Conservation (phyloP, 2,888 invertebrate species). For the Syrista parreyssii region DNA sequence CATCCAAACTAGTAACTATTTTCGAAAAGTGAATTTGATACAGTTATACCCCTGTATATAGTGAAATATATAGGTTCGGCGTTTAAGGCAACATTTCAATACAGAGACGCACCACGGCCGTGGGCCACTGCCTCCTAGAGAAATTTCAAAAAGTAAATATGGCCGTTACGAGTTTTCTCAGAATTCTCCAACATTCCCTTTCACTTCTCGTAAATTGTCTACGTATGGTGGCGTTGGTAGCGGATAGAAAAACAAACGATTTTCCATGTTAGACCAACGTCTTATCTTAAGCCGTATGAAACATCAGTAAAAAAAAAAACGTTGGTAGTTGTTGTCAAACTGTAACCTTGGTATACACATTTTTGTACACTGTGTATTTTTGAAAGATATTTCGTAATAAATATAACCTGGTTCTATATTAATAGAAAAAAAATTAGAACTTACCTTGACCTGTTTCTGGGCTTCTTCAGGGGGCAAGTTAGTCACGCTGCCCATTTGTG, state of each 20-base stretch:
- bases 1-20: not conserved
- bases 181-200: not conserved
- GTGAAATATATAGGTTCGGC: not conserved
- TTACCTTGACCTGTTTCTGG: conserved; percentile 78
- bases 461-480: conserved; percentile 80
- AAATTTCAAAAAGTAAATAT: not conserved
- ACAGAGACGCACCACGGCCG: not conserved
- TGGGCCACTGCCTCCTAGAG: not conserved
- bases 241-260: not conserved
- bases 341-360: not conserved
- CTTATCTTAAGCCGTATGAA: not conserved
- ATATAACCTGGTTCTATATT: not conserved
- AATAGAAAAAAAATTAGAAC: conserved; percentile 32
- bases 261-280: not conserved
- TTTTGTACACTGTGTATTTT: not conserved
- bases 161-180: not conserved
- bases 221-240: not conserved
- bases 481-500: conserved; percentile 79
- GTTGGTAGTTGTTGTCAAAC: not conserved
- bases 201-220: not conserved
- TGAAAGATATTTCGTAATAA: not conserved
- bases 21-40: not conserved
- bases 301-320: not conserved
- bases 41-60: not conserved
- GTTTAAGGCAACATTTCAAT: no score